Conservation (phyloP, 2,797 vertebrate species). For the Urophycis tenuis region DNA sequence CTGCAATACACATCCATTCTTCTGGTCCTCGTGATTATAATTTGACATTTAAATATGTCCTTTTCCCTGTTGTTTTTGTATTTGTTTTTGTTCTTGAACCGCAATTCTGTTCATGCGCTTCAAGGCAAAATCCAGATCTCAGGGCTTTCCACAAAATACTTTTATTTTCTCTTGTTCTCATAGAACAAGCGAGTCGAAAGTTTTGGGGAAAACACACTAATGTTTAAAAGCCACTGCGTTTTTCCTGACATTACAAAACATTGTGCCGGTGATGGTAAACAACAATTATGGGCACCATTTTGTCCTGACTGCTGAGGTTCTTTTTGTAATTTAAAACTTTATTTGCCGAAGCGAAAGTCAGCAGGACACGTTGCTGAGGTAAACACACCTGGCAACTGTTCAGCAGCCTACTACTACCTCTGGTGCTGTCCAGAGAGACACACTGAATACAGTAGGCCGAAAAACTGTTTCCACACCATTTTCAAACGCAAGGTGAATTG, state of each 20-base stretch:
- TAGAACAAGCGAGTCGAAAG: background rate
- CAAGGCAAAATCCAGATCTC: background rate
- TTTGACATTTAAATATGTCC: background rate
- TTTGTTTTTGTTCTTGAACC: background rate
- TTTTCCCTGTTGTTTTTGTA: background rate
- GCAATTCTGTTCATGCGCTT: background rate
- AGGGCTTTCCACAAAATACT: background rate
- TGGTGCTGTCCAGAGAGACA: too few species aligned
- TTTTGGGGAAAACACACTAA: background rate
- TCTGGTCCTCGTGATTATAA: background rate
- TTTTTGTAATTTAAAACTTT: background rate
- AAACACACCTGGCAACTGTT: background rate
- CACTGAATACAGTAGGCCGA: too few species aligned
- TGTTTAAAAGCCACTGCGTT: background rate
- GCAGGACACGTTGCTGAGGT: background rate
- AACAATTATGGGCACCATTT: constrained; percentile 4
- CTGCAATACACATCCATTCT: background rate
- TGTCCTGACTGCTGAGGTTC: background rate
- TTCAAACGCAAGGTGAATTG: background rate
- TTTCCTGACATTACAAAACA: background rate
- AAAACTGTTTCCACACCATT: background rate
- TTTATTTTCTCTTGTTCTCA: background rate
- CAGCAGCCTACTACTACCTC: background rate
- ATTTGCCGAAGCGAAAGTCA: background rate
- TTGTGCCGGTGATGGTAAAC: background rate